A percentile compares a stretch with the other conserved stretches of the same genome.
Conservation (phyloP, 2,888 invertebrate genomes). For the Escarpia spicata region DNA sequence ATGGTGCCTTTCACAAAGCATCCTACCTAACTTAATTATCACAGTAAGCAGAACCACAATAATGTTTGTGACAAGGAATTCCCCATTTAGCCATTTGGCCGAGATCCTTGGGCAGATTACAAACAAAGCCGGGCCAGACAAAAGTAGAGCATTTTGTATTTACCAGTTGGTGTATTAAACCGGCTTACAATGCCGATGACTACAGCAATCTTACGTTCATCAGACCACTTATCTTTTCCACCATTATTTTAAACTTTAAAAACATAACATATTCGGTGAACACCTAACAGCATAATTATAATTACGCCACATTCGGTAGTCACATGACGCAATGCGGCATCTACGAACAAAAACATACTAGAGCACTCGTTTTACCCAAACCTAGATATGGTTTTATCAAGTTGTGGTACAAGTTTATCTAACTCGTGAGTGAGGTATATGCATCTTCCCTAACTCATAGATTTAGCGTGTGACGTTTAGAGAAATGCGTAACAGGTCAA, state of each 20-base stretch:
- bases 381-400: neutral
- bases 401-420: neutral
- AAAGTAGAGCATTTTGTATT: neutral
- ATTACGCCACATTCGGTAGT: neutral
- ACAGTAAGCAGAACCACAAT: neutral
- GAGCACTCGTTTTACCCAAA: neutral
- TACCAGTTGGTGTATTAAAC: neutral
- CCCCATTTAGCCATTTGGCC: neutral
- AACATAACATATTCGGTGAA: neutral
- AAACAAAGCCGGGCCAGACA: neutral
- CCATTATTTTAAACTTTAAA: neutral
- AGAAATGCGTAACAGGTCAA: neutral
- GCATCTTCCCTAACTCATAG: neutral
- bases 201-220: neutral
- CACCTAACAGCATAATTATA: neutral
- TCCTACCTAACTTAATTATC: neutral
- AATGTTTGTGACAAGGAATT: neutral
- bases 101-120: neutral
- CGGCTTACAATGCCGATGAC: neutral
- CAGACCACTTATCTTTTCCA: neutral
- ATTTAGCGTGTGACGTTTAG: neutral
- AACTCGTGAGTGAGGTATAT: neutral
- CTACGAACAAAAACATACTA: neutral
- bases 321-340: neutral
- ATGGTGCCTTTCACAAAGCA: neutral